A percentile compares a stretch with the other conserved stretches of the same genome.
Conservation (phyloP, 2,797 vertebrate genomes). For the Chelonia mydas region DNA sequence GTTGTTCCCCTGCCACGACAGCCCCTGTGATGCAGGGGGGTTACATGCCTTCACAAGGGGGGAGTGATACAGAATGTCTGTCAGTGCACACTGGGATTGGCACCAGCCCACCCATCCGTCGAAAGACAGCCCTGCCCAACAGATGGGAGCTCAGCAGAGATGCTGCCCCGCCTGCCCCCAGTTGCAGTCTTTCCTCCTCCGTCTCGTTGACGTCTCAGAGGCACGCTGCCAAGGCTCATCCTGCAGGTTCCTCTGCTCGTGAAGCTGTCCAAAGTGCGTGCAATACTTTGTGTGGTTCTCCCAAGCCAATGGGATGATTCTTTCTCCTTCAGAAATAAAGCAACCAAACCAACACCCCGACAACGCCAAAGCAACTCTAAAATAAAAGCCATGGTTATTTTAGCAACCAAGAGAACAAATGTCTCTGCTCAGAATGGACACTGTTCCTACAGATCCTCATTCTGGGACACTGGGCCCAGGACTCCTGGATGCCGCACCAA, state of each 20-base stretch:
- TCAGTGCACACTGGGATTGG: not conserved
- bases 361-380: not conserved
- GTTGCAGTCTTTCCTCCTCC: not conserved
- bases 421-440: not conserved
- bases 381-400: not conserved
- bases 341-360: not conserved
- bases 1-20: not conserved
- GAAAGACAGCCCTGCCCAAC: not conserved
- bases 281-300: not conserved
- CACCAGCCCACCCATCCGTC: not conserved
- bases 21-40: not conserved
- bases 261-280: not conserved
- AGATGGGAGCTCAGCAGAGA: not conserved
- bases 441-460: not conserved
- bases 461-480: not conserved
- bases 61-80: rapidly evolving
- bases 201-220: not conserved
- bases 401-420: not conserved
- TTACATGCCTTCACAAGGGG: rapidly evolving
- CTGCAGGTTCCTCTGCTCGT: not conserved
- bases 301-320: not conserved
- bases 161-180: not conserved
- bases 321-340: not conserved
- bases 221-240: not conserved
- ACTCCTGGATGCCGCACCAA: not conserved